Base-by-base conservation (phyloP, 2,888 invertebrate genomes). In the Trissoscelio sp. region DNA sequence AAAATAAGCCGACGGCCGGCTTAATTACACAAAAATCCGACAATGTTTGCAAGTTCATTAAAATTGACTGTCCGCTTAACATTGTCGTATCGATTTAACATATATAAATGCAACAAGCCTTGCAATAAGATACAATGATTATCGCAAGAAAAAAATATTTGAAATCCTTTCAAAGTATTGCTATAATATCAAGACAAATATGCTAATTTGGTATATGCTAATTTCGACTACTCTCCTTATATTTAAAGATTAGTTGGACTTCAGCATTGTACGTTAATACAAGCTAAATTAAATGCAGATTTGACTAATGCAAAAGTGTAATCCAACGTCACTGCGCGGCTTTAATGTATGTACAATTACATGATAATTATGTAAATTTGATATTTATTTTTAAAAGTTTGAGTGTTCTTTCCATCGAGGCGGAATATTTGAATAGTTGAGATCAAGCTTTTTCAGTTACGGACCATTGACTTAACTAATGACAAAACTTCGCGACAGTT, bases 191-290 rank as follows among this genome's bases (percentile, higher is more conserved):
- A 31, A 60, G 62, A 62, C 53, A 60, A 48, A 48, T 74, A 74
- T 74, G 74, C 39, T 60, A 74, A 74, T 66, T n/a, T 12, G n/a
- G 42, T 53, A 22, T 62, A 62, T 73, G 72, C 72, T 62, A 73
- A 73, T 73, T 42, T 9, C 9, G 31, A 31, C 6, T 31, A 31
- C 31, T 31, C 12, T n/a, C 18, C 34, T 70, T 60, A 28, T 46
- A 44, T 31, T 67, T 55, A 42, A 18, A 28, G 12, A 55, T 55
- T 28, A 55, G 18, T 28, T 20, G 42, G 44, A 12, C 14, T 37
- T 67, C 6, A 42, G 55, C 14, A 44, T 55, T 55, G 55, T 20
- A 42, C 4, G 55, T n/a, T n/a, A n/a, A 57, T 6, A 28, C 55
- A 69, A 57, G 42, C n/a, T 11, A 7, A 34, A 46, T 34, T 7